A percentile compares a stretch with the other conserved stretches of the same genome.
Evolutionary conservation across 2,113 vertebrate species (phyloP).

Genomic region (Gambusia affinis): DNA sequence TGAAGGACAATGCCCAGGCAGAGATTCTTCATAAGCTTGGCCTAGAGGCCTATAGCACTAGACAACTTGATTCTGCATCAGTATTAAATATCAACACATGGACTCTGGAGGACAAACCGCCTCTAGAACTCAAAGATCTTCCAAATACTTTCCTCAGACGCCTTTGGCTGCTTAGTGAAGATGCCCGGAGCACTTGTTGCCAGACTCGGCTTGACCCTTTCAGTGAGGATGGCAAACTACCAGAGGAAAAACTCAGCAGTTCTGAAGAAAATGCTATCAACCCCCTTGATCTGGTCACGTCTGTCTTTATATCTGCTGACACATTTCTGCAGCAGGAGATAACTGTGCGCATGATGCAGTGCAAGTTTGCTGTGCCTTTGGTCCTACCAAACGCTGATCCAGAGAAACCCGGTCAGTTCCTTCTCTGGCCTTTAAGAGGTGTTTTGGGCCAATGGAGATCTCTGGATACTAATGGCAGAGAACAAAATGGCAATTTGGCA

Average conservation of each 20-base stretch:
- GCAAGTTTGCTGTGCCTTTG: conserved; percentile 83
- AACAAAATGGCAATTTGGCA: conserved; percentile 64
- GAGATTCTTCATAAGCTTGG: conserved; percentile 64
- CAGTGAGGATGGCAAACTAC: neutral
- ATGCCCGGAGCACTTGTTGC: conserved; percentile 62
- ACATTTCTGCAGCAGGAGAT: conserved; percentile 80
- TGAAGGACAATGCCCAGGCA: conserved; percentile 50
- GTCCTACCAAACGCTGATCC: conserved; percentile 77
- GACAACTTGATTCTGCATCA: conserved; percentile 59
- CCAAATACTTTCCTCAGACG: conserved; percentile 67
- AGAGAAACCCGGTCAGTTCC: conserved; percentile 65
- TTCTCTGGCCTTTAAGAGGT: conserved; percentile 79
- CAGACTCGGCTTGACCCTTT: conserved; percentile 10
- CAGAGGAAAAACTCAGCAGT: conserved; percentile 17
- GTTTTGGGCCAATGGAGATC: conserved; percentile 64
- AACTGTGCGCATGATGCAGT: conserved; percentile 76
- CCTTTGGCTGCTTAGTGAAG: conserved; percentile 69
- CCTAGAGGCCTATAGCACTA: conserved; percentile 46
- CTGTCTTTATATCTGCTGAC: conserved; percentile 78
- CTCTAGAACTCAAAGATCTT: conserved; percentile 59
- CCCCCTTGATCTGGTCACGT: conserved; percentile 82
- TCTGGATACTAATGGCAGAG: neutral
- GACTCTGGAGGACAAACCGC: conserved; percentile 46
- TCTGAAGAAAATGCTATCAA: conserved; percentile 54
- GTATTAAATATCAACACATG: conserved; percentile 69